Evolutionary conservation across 2,113 vertebrate species (phyloP).

Genomic region (Channa maculata): DNA sequence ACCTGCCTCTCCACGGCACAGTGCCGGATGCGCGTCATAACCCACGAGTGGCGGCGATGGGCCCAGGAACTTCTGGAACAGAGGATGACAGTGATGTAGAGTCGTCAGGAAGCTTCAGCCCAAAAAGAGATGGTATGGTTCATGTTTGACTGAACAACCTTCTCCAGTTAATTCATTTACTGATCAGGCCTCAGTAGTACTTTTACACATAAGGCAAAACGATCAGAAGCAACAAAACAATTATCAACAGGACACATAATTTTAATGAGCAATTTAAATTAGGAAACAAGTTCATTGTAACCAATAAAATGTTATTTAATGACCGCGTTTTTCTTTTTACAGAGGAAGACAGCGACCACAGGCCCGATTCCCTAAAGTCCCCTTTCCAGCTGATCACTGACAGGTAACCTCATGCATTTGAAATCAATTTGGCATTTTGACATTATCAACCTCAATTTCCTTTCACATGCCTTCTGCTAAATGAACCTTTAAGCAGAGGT

Average conservation of each 20-base stretch:
- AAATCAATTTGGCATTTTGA: constrained; percentile 52
- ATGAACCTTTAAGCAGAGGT: constrained; percentile 58
- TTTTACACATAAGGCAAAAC: neutral
- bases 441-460: constrained; percentile 34
- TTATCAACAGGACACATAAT: neutral
- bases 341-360: constrained; percentile 92
- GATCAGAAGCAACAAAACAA: neutral
- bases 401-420: constrained; percentile 86
- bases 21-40: constrained; percentile 79
- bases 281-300: neutral
- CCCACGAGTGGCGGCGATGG: constrained; percentile 78
- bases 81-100: constrained; percentile 89
- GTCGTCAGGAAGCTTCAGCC: constrained; percentile 89
- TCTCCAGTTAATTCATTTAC: neutral
- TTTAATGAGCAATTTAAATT: neutral
- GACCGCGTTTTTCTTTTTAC: constrained; percentile 27
- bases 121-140: constrained; percentile 90
- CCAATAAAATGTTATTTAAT: neutral
- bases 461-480: constrained; percentile 32
- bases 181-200: neutral
- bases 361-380: constrained; percentile 91
- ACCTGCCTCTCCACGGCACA: constrained; percentile 86
- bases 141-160: neutral
- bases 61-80: constrained; percentile 83
- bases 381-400: constrained; percentile 93